phyloP scores from a whole-genome alignment of 2,113 vertebrate genomes.

The Labrus mixtus region DNA sequence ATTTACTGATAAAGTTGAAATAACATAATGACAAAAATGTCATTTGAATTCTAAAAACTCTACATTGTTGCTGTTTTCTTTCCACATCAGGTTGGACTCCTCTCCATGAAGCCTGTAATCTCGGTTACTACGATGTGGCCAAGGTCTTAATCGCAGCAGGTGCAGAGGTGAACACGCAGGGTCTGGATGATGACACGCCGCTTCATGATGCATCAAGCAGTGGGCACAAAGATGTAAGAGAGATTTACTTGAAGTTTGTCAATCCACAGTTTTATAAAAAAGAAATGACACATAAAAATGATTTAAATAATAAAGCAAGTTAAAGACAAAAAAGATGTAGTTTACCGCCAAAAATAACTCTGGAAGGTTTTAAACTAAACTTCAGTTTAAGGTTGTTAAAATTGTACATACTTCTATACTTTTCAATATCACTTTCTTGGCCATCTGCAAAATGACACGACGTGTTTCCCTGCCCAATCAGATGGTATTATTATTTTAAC shows the following conservation, averaged over 20 bases:
- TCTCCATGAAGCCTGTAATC: slow-evolving; percentile 97
- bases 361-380: too few relatives aligned
- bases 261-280: not conserved
- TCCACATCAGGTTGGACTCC: slow-evolving; percentile 93
- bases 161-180: slow-evolving; percentile 97
- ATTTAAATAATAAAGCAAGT: too few relatives aligned
- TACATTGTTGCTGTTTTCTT: not conserved
- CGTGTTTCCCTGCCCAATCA: too few relatives aligned
- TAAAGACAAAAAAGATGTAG: too few relatives aligned
- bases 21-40: not conserved
- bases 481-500: too few relatives aligned
- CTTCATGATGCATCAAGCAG: slow-evolving; percentile 98
- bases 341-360: too few relatives aligned
- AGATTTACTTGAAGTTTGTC: not conserved
- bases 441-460: too few relatives aligned
- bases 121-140: slow-evolving; percentile 97
- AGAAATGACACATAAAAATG: not conserved
- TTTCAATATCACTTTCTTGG: too few relatives aligned
- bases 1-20: not conserved
- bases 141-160: slow-evolving; percentile 96
- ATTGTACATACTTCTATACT: too few relatives aligned
- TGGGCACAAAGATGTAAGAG: slow-evolving; percentile 93
- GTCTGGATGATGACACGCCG: slow-evolving; percentile 97
- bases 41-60: not conserved
- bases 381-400: too few relatives aligned